phyloP scores from a whole-genome alignment of 2,888 invertebrate genomes.

The Ichneumoninae sp. region DNA sequence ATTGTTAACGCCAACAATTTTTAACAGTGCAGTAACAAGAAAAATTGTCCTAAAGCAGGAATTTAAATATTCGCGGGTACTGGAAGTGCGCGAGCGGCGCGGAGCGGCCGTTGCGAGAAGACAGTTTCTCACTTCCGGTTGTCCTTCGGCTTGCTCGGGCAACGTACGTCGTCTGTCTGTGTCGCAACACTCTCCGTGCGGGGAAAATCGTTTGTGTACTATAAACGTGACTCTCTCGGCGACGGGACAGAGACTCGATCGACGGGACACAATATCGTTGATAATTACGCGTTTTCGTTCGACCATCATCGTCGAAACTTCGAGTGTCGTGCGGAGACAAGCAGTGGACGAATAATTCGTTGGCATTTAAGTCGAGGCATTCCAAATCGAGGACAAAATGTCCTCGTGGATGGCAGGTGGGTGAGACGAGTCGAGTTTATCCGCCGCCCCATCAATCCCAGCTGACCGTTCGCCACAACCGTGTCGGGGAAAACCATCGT shows the following conservation, averaged over 20 bases:
- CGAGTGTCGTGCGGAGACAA: conserved; percentile 1
- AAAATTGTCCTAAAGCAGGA: neutral
- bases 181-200: conserved; percentile 32
- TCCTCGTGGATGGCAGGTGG: conserved; percentile 65
- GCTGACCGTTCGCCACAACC: conserved; percentile 42
- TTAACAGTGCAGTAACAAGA: no score
- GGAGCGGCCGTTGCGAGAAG: neutral
- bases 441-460: conserved; percentile 39
- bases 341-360: neutral
- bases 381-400: conserved; percentile 47
- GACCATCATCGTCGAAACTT: neutral
- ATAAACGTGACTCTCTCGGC: conserved; percentile 23
- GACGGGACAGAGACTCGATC: neutral
- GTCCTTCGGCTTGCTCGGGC: conserved; percentile 2
- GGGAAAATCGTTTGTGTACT: conserved; percentile 57
- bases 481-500: neutral
- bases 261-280: neutral
- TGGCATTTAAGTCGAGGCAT: conserved; percentile 18
- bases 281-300: neutral
- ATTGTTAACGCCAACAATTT: no score
- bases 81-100: conserved; percentile 9
- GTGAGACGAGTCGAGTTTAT: conserved; percentile 40
- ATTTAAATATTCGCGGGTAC: conserved; percentile 17
- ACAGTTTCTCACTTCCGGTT: conserved; percentile 10
- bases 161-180: conserved; percentile 20